Evolutionary conservation across 2,113 vertebrate species (phyloP).

Genomic region (Herpetotheres cachinnans): DNA sequence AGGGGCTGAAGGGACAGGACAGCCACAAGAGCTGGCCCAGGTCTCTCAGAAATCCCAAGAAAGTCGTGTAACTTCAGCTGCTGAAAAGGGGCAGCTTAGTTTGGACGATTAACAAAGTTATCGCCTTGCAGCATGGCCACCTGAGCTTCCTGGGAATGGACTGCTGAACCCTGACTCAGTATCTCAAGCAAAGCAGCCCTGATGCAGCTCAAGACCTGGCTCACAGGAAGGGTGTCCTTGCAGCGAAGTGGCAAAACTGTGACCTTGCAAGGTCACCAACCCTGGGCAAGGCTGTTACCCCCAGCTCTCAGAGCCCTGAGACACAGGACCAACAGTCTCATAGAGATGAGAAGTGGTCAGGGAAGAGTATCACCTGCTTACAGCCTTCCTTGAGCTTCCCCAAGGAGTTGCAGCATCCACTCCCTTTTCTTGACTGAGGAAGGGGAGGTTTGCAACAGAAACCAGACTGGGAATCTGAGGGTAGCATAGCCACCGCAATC

Average conservation of each 20-base stretch:
- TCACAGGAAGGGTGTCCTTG: not conserved
- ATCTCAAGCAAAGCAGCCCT: not conserved
- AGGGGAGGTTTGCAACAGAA: not conserved
- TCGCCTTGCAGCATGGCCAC: not conserved
- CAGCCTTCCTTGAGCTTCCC: accelerated
- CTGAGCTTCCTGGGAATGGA: not conserved
- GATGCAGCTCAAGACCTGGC: not conserved
- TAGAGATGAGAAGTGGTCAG: not conserved
- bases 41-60: not conserved
- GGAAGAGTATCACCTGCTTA: not conserved
- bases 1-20: not conserved
- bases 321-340: not conserved
- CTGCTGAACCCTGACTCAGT: not conserved
- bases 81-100: not conserved
- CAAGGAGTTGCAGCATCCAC: not conserved
- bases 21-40: not conserved
- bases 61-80: not conserved
- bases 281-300: not conserved
- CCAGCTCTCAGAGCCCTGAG: not conserved
- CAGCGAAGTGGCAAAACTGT: not conserved
- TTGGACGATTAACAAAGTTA: not conserved
- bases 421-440: not conserved
- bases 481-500: not conserved
- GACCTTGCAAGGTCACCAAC: not conserved
- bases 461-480: not conserved